phyloP scores from a whole-genome alignment of 1,140 invertebrate species.

The Campoletis sonorensis region DNA sequence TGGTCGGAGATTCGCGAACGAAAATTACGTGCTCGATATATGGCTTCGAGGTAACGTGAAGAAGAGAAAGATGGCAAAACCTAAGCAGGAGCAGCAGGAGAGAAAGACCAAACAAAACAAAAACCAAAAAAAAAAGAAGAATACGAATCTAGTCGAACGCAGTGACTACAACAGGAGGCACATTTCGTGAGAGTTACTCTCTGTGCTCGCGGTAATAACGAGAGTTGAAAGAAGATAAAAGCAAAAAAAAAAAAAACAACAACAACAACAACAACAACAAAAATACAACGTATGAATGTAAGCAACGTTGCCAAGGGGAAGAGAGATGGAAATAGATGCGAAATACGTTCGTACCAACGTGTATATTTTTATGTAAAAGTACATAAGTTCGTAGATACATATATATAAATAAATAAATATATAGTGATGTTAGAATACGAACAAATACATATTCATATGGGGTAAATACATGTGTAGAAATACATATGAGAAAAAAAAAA shows the following conservation, averaged over 20 bases:
- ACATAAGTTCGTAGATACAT: constrained; percentile 25
- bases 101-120: too few relatives aligned
- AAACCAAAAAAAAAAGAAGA: constrained; percentile 1
- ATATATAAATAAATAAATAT: background rate
- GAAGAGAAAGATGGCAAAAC: background rate
- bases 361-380: constrained; percentile 1
- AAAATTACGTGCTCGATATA: constrained; percentile 27
- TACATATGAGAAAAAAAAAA: too few relatives aligned
- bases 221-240: constrained; percentile 20
- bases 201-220: constrained; percentile 12
- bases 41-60: background rate
- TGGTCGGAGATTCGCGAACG: background rate
- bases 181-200: constrained; percentile 27
- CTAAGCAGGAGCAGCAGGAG: background rate
- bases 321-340: constrained; percentile 39
- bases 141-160: background rate
- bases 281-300: constrained; percentile 1
- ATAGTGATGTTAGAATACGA: background rate
- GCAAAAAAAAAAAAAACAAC: too few relatives aligned
- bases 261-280: too few relatives aligned
- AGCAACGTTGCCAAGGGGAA: constrained; percentile 29
- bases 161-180: constrained; percentile 28
- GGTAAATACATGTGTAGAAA: constrained; percentile 16
- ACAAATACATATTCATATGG: constrained; percentile 1
- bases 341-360: background rate